Evolutionary conservation across 2,888 invertebrate genomes (phyloP).

Genomic region (Cephus runcator): DNA sequence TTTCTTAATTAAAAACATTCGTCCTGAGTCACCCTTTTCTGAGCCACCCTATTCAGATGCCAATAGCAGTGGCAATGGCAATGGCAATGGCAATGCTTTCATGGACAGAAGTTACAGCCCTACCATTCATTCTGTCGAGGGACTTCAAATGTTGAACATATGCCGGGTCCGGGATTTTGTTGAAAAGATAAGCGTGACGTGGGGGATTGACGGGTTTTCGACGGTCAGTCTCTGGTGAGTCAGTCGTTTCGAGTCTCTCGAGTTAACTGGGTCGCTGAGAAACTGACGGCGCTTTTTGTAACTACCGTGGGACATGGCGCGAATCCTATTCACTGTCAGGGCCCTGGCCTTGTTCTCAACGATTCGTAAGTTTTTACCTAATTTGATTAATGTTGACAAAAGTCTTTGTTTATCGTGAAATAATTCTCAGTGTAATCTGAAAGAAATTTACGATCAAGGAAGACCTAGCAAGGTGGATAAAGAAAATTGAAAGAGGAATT

Average conservation of each 20-base stretch:
- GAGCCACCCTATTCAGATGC: background rate
- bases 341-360: constrained; percentile 5
- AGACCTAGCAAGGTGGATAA: background rate
- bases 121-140: constrained; percentile 7
- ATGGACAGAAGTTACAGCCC: background rate
- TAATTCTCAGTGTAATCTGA: background rate
- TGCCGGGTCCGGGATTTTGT: constrained; percentile 15
- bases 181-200: constrained; percentile 3
- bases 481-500: background rate
- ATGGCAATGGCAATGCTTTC: background rate
- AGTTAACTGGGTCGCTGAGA: constrained; percentile 48
- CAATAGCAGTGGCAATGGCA: background rate
- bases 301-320: constrained; percentile 9
- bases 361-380: constrained; percentile 10
- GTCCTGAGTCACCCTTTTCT: background rate
- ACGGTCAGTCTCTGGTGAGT: constrained; percentile 26
- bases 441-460: background rate
- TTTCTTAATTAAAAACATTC: background rate
- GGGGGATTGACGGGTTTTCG: constrained; percentile 5
- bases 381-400: background rate
- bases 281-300: background rate
- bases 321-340: constrained; percentile 3
- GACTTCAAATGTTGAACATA: constrained; percentile 31
- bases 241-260: constrained; percentile 60
- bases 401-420: background rate